phyloP scores from a whole-genome alignment of 92 coral and sea anemone genomes.

The Ricordea florida region DNA sequence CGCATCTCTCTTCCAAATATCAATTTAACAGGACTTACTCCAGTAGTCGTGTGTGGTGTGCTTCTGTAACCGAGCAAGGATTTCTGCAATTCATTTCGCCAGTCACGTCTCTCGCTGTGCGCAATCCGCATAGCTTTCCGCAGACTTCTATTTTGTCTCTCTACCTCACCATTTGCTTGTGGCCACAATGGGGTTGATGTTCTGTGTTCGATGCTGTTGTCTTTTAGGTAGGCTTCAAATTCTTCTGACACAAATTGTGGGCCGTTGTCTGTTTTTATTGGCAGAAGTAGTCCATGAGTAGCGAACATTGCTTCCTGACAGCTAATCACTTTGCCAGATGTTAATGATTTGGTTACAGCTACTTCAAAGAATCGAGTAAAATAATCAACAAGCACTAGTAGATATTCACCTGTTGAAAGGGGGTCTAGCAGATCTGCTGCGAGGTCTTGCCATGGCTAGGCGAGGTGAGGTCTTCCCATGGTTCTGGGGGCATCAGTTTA shows the following conservation, averaged over 20 bases:
- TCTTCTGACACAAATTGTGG: slow-evolving; percentile 18
- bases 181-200: slow-evolving; percentile 41
- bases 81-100: slow-evolving; percentile 10
- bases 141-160: slow-evolving; percentile 32
- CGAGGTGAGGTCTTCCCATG: slow-evolving; percentile 14
- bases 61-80: slow-evolving; percentile 11
- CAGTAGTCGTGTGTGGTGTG: slow-evolving; percentile 29
- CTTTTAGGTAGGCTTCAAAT: slow-evolving; percentile 28
- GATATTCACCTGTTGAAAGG: slow-evolving; percentile 31
- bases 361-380: slow-evolving; percentile 30
- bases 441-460: slow-evolving; percentile 45
- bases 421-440: slow-evolving; percentile 47
- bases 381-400: slow-evolving; percentile 22
- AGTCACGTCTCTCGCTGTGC: slow-evolving; percentile 22
- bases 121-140: slow-evolving; percentile 45
- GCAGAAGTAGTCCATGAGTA: slow-evolving; percentile 19
- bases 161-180: slow-evolving; percentile 45
- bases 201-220: slow-evolving; percentile 6
- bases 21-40: background rate
- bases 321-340: background rate
- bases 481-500: slow-evolving; percentile 14
- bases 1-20: slow-evolving; percentile 24
- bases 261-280: slow-evolving; percentile 34
- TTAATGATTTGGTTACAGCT: background rate
- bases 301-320: slow-evolving; percentile 25